These are phyloP conservation scores for Laticauda colubrina DNA, from an alignment of 2,113 vertebrate species.

Conservation along the genomic window DNA sequence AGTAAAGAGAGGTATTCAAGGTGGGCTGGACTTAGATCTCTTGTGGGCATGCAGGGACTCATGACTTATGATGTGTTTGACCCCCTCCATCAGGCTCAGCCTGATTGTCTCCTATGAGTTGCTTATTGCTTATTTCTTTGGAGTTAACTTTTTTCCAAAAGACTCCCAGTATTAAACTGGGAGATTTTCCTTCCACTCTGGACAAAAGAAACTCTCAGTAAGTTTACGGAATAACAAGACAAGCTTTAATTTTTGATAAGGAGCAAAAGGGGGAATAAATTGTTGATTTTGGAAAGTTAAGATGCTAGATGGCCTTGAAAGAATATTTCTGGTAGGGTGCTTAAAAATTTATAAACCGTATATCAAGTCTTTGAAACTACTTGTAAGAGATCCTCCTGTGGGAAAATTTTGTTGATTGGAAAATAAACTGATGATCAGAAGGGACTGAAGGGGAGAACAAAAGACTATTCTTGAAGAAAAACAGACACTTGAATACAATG, in stretches of 20 bases:
- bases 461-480: not conserved
- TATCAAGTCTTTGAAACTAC: not conserved
- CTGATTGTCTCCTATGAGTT: not conserved
- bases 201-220: not conserved
- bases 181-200: not conserved
- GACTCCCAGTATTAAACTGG: not conserved
- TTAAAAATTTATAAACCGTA: not conserved
- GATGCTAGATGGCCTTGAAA: not conserved
- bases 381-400: not conserved
- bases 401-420: not conserved
- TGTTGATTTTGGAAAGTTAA: not conserved
- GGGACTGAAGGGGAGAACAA: not conserved
- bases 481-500: not conserved
- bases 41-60: not conserved
- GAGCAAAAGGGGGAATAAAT: not conserved
- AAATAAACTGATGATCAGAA: not conserved
- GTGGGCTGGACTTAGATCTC: not conserved
- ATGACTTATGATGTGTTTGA: not conserved
- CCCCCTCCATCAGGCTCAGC: not conserved
- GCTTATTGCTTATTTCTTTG: not conserved
- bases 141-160: not conserved
- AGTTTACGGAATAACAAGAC: not conserved
- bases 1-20: not conserved
- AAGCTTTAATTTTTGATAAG: not conserved
- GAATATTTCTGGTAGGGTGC: not conserved